Conservation (phyloP, 2,113 vertebrate species). For the Pipra filicauda region DNA sequence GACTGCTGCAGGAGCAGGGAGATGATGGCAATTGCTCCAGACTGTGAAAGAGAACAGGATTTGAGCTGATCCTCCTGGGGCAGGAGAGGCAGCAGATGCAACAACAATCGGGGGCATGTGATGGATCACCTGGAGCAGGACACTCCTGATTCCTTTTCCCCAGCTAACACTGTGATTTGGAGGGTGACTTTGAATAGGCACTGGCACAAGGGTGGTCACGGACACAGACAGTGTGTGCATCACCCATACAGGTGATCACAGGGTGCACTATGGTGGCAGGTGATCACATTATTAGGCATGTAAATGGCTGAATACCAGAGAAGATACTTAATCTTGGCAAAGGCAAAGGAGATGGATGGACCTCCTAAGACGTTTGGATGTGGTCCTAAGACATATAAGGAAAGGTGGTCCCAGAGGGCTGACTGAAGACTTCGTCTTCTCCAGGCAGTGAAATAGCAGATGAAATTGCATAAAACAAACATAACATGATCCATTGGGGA, state of each 20-base stretch:
- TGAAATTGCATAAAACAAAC: neutral
- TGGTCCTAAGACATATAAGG: neutral
- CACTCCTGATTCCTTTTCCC: neutral
- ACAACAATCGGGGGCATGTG: neutral
- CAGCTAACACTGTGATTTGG: neutral
- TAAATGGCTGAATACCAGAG: neutral
- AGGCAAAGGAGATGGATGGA: neutral
- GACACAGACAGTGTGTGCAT: neutral
- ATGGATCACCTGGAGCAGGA: neutral
- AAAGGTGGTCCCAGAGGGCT: neutral
- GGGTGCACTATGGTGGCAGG: neutral
- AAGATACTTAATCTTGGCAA: neutral
- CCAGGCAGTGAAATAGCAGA: neutral
- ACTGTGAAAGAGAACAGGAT: neutral
- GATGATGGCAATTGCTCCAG: neutral
- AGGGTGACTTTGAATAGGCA: neutral
- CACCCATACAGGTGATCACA: neutral
- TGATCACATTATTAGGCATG: neutral
- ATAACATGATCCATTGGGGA: neutral
- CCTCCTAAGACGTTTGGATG: neutral
- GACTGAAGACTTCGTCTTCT: neutral
- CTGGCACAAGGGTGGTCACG: neutral
- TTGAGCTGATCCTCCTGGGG: neutral
- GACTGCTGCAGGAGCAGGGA: neutral
- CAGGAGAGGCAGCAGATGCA: neutral